Base-by-base conservation (phyloP, 2,888 invertebrate species). In the Cryptus armator region DNA sequence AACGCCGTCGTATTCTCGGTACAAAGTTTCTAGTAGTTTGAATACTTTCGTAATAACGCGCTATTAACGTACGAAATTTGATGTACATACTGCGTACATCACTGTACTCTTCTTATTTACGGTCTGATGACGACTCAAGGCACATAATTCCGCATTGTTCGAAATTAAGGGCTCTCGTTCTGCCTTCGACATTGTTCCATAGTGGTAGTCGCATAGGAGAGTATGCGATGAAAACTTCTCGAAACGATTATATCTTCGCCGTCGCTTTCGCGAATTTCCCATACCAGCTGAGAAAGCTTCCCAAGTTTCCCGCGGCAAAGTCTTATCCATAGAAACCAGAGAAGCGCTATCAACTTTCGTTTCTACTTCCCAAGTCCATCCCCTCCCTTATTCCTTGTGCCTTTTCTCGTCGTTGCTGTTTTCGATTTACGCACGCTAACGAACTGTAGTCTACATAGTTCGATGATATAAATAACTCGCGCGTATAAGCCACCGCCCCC, bases 141-240 rank as follows among this genome's bases (percentile, higher is more conserved):
- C 32, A n/a, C 5, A n/a, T 62, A 62, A 62, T 62, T 32, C 62
- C 5, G 62, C 14, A 32, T 62, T 29, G 62, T 62, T 62, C 32
- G 29, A 32, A 62, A 62, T 62, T n/a, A 62, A 2, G 62, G 12
- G 12, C 62, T 62, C 14, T 29, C 29, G 3, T 12, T 48, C n/a
- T 48, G 48, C 37, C 32, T 62, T 62, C 62, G 62, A 32, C 29
- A 32, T 62, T 62, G 62, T 62, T 62, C 62, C 62, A 32, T 6
- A 62, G 7, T 12, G 12, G 19, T 56, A 24, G 24, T 24, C 9
- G 19, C 53, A 53, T 71, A 24, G 24, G 24, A 24, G 24, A 44
- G n/a, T 44, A 59, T 46, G n/a, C 62, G 32, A 10, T 10, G 46
- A 46, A 74, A 74, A 74, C 74, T 74, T 74, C 71, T 37, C 53